Conservation (phyloP, 1,140 invertebrate genomes). For the Heliconius hewitsoni region DNA sequence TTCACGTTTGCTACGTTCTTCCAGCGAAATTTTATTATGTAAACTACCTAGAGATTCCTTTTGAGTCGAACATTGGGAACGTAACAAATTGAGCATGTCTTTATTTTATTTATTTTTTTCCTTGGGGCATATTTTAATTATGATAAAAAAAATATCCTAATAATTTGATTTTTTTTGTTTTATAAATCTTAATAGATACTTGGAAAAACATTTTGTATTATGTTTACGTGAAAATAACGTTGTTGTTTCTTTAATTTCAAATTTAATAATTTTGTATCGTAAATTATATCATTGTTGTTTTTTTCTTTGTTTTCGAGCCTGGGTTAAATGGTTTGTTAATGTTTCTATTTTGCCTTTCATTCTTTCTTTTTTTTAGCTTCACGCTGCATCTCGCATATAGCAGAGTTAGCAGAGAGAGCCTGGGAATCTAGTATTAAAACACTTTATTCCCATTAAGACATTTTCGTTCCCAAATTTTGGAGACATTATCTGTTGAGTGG, state of each 20-base stretch:
- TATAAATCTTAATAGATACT: not conserved
- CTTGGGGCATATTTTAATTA: not conserved
- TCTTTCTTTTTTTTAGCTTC: too few species aligned
- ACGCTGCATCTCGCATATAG: too few species aligned
- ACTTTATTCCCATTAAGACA: too few species aligned
- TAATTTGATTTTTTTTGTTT: not conserved
- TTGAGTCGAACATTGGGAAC: not conserved
- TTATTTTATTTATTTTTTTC: not conserved
- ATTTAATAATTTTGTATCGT: not conserved
- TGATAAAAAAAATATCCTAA: not conserved
- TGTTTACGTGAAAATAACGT: not conserved
- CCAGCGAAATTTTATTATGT: not conserved
- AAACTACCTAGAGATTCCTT: not conserved
- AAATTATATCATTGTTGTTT: too few species aligned
- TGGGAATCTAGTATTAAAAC: too few species aligned
- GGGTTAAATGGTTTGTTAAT: too few species aligned
- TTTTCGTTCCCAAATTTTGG: too few species aligned
- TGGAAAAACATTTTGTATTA: not conserved
- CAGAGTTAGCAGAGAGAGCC: too few species aligned
- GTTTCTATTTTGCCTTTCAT: too few species aligned
- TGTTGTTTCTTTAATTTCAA: not conserved
- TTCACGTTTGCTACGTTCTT: conserved; percentile 1
- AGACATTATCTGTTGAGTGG: too few species aligned
- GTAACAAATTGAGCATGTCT: not conserved
- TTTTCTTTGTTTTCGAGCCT: too few species aligned